Conservation (phyloP, 2,888 invertebrate species). For the Tipula vernalis region DNA sequence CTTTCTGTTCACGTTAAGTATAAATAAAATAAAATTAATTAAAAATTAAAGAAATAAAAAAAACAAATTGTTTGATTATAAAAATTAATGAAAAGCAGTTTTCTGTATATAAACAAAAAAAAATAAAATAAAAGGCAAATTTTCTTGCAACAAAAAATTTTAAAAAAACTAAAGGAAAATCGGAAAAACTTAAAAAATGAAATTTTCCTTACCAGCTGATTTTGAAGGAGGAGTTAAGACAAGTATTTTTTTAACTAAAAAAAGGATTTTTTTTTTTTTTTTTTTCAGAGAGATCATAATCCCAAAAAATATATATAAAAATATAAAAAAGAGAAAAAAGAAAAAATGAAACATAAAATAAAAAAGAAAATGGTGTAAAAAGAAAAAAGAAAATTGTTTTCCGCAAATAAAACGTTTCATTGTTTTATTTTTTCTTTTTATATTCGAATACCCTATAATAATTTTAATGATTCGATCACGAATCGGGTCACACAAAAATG, state of each 20-base stretch:
- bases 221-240: background rate
- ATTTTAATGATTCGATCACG: background rate
- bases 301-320: background rate
- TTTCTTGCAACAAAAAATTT: background rate
- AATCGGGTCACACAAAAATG: too few relatives aligned
- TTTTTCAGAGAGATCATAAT: constrained; percentile 8
- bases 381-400: constrained; percentile 13
- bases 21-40: background rate
- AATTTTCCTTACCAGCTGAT: background rate
- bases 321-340: constrained; percentile 14
- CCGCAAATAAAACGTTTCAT: constrained; percentile 9
- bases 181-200: background rate
- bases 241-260: background rate
- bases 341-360: constrained; percentile 17
- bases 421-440: background rate
- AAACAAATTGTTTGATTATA: background rate
- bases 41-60: background rate
- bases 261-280: background rate
- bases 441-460: background rate
- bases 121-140: background rate
- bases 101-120: background rate
- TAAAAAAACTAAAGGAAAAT: background rate
- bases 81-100: background rate
- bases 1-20: background rate
- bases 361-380: constrained; percentile 10